Base-by-base conservation (phyloP, 1,140 invertebrate species). In the Linepithema humile region DNA sequence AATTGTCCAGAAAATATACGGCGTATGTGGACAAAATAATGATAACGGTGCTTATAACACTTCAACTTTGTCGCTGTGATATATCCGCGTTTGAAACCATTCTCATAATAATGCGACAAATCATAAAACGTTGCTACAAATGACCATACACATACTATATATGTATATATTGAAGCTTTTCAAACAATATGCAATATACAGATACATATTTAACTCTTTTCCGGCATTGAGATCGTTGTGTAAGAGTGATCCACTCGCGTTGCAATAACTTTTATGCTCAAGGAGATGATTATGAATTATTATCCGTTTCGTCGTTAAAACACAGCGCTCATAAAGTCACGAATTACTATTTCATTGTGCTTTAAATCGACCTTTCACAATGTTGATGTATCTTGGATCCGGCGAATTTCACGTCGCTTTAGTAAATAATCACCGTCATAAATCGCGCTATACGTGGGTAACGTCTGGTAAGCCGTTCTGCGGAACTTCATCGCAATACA, bases 341-440 rank as follows among this genome's bases (percentile, higher is more conserved):
- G 43, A 48, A 77, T 77, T 23, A 48, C n/a, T 20, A 23, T 70
- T 55, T 48, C 26, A 55, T 80, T 70, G 35, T 12, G 32, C 6
- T 20, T 40, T 29, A 78, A 69, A 69, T 64, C 1, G 17, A 55
- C 17, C 3, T 23, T 35, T 32, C 20, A 17, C 29, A 20, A 64
- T n/a, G 17, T 29, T 20, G 45, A 78, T 35, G 32, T 67, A 7
- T 2, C 48, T 35, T 2, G 17, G 23, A 9, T n/a, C 32, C n/a
- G 57, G 3, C 3, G 20, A 55, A 32, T 23, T 67, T 78, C 48
- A 50, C 45, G 48, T 80, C 23, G 48, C 23, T 43, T 48, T 69
- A 55, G 70, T 80, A 55, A 80, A 80, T 74, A 50, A 74, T 48
- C 69, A 55, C 29, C 20, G 10, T 6, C 29, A 59, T 82, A 74